phyloP scores from a whole-genome alignment of 2,113 vertebrate species.

The Ameiurus melas region DNA sequence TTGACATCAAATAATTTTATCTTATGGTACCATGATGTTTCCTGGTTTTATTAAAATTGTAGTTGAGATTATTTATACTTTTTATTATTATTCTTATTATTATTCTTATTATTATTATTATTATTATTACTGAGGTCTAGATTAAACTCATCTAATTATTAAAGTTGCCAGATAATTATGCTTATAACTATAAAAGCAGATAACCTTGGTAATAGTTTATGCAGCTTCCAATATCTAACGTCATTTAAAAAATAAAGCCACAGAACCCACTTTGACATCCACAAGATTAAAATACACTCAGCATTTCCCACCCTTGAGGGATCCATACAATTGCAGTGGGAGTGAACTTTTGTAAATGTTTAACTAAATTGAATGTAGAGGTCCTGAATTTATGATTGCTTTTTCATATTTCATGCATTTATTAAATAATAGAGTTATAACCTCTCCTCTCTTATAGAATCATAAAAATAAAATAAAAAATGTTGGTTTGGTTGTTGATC shows the following conservation, averaged over 20 bases:
- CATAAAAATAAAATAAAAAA: constrained; percentile 10
- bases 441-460: constrained; percentile 9
- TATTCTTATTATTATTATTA: too few species aligned
- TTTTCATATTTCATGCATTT: background rate
- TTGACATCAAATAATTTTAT: background rate
- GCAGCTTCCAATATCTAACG: background rate
- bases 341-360: background rate
- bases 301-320: background rate
- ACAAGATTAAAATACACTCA: background rate
- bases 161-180: background rate
- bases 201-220: background rate
- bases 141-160: background rate
- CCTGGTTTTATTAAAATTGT: background rate
- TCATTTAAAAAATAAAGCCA: background rate
- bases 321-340: background rate
- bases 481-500: constrained; percentile 48
- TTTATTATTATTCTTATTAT: too few species aligned
- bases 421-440: constrained; percentile 5
- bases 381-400: background rate
- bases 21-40: background rate
- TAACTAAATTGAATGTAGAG: background rate
- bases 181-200: background rate
- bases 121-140: background rate
- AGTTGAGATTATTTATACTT: background rate
- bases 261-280: background rate